Percentiles rank a stretch among this genome's conserved stretches.
phyloP scores from a whole-genome alignment of 2,888 invertebrate genomes.

The Acanthococcus lagerstroemiae region DNA sequence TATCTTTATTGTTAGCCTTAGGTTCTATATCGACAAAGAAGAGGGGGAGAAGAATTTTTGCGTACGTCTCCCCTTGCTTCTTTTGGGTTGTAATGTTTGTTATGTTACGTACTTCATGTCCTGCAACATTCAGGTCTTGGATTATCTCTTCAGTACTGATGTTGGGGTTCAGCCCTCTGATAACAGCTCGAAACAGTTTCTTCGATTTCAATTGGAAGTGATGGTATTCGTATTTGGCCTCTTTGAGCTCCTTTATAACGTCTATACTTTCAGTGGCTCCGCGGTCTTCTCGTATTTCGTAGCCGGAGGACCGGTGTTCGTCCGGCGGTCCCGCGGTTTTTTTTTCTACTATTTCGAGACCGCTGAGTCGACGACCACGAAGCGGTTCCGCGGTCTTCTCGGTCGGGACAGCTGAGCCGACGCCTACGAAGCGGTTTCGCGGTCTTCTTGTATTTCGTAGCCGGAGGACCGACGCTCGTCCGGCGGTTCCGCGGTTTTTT shows the following conservation, averaged over 20 bases:
- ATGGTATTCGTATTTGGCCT: background rate
- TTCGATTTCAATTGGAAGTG: background rate
- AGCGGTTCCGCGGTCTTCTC: no score
- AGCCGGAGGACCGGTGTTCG: no score
- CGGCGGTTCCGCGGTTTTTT: no score
- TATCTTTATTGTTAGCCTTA: background rate
- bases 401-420: no score
- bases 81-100: background rate
- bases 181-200: background rate
- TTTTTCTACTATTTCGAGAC: no score
- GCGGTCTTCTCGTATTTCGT: no score
- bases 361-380: no score
- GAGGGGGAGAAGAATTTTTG: background rate
- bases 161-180: background rate
- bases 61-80: background rate
- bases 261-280: background rate
- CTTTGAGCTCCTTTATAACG: background rate
- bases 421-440: no score
- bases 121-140: background rate
- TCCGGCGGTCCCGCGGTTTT: no score
- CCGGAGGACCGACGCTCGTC: no score
- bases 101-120: background rate
- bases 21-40: background rate
- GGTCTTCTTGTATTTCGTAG: no score
- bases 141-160: background rate